Evolutionary conservation across 2,113 vertebrate species (phyloP), one percentile per base, ranked within the genome.

Genomic region (Coptodon rendalli): DNA sequence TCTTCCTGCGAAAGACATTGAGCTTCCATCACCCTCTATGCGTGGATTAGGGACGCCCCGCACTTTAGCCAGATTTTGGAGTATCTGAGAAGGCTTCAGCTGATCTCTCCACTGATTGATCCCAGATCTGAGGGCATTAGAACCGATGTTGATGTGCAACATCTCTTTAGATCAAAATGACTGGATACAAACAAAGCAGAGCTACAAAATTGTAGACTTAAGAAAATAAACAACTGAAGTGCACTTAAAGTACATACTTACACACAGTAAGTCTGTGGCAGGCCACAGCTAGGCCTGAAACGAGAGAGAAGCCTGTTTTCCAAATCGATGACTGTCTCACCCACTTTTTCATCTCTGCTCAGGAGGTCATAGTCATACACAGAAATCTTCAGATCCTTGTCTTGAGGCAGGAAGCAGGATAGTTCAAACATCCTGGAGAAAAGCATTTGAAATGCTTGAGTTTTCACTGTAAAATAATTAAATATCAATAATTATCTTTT

Each of bases 351-450:
- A 95, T 99, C 99, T 78, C 96, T 97, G 59, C 96, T 98, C 90
- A 99, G 87, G 16, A 97, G 82, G 52, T 99, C 98, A 6, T 97
- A 99, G 92, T 99, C 99, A 85, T 99, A 99, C 50, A 99, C 95
- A 4, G 98, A 96, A 87, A 99, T 98, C 95, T 99, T 99, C 93
- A 99, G 95, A 93, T 99, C 98, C 92, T 99, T 99, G 86, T 99
- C 99, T 95, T 99, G 98, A 93, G 99, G 99, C 86, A 99, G 94
- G 95, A 98, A 99, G 96, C 98, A 99, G 88, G 95, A 98, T 89
- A 99, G 90, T 94, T 99, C 98, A 90, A 99, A 99, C 98, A 98
- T 97, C 95, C 98, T 99, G 14, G 2, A 86, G n/a, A 8, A 68
- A 19, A 87, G 10, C 1, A 34, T n/a, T 24, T n/a, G 5, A 19